A percentile compares a stretch with the other conserved stretches of the same genome.
Evolutionary conservation across 2,888 invertebrate genomes (phyloP).

Genomic region (Cryptus armator): DNA sequence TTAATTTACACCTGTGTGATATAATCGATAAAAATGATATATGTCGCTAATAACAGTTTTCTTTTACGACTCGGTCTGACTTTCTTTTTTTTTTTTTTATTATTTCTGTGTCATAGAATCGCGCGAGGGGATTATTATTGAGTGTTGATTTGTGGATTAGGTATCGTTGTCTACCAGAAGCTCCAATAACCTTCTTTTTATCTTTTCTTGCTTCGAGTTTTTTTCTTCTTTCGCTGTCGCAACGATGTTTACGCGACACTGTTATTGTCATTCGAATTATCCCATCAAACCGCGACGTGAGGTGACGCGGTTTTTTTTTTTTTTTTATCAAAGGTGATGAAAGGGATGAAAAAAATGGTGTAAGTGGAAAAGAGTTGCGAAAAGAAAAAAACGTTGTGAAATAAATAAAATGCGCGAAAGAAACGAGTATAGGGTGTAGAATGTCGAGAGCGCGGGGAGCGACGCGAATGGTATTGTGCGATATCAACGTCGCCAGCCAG

Average conservation of each 20-base stretch:
- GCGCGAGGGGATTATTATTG: neutral
- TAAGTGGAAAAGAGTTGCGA: too few relatives aligned
- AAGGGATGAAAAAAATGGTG: too few relatives aligned
- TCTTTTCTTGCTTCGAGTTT: neutral
- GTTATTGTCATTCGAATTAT: neutral
- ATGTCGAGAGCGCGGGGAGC: slow-evolving; percentile 5
- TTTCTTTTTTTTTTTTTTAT: too few relatives aligned
- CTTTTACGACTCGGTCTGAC: neutral
- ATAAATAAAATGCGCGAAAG: neutral
- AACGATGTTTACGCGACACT: neutral
- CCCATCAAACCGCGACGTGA: neutral
- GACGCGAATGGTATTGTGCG: slow-evolving; percentile 23
- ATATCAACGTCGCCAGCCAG: slow-evolving; percentile 31
- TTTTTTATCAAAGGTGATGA: neutral
- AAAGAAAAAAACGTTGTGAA: neutral
- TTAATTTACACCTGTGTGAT: slow-evolving; percentile 9
- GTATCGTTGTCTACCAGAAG: neutral
- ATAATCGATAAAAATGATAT: slow-evolving; percentile 26
- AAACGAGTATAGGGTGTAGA: neutral
- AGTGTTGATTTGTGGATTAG: neutral
- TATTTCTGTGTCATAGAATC: neutral
- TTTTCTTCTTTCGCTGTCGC: neutral
- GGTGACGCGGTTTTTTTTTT: neutral
- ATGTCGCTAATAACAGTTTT: slow-evolving; percentile 1
- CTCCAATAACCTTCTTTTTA: neutral